phyloP scores from a whole-genome alignment of 2,113 vertebrate species.

The Physeter macrocephalus region DNA sequence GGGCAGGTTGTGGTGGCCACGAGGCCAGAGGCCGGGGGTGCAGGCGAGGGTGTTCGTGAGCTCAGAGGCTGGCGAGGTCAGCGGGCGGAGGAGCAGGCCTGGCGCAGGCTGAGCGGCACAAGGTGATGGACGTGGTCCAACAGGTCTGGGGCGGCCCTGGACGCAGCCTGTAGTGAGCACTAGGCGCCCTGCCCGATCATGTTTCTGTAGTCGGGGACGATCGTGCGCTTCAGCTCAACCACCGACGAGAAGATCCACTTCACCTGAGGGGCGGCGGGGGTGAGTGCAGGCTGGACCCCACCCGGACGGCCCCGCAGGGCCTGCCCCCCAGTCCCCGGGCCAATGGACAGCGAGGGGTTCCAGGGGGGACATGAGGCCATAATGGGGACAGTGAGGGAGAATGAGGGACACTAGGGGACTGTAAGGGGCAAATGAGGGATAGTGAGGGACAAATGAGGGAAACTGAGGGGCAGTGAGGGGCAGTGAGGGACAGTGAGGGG shows the following conservation, averaged over 20 bases:
- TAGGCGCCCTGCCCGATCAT: slow-evolving; percentile 42
- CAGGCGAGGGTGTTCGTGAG: neutral
- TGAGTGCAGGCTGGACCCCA: fast-evolving
- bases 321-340: too few relatives aligned
- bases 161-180: fast-evolving
- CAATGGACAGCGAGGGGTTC: fast-evolving
- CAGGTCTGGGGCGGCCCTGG: fast-evolving
- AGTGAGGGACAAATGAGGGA: too few relatives aligned
- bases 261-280: slow-evolving; percentile 22
- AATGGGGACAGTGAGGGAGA: too few relatives aligned
- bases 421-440: neutral
- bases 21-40: neutral
- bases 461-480: too few relatives aligned
- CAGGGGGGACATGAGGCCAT: neutral
- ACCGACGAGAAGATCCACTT: slow-evolving; percentile 63
- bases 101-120: neutral
- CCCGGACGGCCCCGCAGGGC: too few relatives aligned
- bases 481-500: neutral
- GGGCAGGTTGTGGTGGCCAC: neutral
- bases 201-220: slow-evolving; percentile 54
- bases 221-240: slow-evolving; percentile 38
- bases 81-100: neutral
- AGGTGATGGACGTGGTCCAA: fast-evolving
- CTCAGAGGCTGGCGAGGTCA: neutral
- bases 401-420: neutral